Base-by-base conservation (phyloP, 2,113 vertebrate genomes). In the Spilogale gracilis region DNA sequence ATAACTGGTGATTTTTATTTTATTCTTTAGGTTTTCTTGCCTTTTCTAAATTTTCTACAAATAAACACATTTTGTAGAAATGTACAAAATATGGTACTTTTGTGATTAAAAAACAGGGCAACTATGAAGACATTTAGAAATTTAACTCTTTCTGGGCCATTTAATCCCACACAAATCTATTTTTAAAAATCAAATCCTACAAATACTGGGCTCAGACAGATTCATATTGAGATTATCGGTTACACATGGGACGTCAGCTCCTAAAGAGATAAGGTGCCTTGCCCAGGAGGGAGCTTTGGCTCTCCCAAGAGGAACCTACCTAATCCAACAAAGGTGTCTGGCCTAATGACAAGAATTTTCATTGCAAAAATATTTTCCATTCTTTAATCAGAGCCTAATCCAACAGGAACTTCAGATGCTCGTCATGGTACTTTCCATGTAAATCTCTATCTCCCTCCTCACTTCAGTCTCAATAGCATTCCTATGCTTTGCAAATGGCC, bases 281-380 rank as follows among this genome's bases (percentile, higher is more conserved):
- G 56, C 87, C 71, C 80, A n/a, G 38, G 48, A 90, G 61, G 45
- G 48, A 79, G 63, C 71, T 80, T 69, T 48, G 18, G 92, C 56
- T 92, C 50, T 97, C 95, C 89, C 69, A n/a, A 91, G 95, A 97
- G 71, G 81, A 93, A 95, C 45, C 87, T 94, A 95, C 45, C 87
- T 94, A 97, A 95, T 93, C 86, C 96, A 94, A 71, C 45, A 94
- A 97, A 98, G 96, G 97, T 97, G 96, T 93, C 92, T 98, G 98
- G 96, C 97, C 84, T 97, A 81, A 12, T 89, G 95, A 97, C 98
- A 97, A 98, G 79, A 96, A 97, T 97, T 96, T 98, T 96, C 86
- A 91, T 87, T 94, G 96, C 98, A 82, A 96, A 94, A 97, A 96
- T 97, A 97, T 91, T 97, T 98, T 97, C 97, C 97, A 98, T 94